These are phyloP conservation scores for Cassiopea xamachana DNA, from an alignment of 30 jellyfish, hydroid and myxozoan genomes.

Conservation along the genomic window DNA sequence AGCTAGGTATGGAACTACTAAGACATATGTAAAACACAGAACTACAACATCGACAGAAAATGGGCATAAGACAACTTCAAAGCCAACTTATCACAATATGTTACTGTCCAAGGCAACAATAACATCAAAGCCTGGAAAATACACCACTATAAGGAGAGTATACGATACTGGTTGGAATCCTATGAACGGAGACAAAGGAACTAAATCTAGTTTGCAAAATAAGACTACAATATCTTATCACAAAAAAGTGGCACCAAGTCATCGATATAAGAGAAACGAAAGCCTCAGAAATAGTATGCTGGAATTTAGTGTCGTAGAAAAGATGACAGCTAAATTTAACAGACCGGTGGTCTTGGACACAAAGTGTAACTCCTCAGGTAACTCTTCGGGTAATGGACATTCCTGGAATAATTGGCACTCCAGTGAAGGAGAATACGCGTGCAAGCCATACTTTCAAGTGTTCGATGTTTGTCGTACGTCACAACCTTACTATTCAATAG, in stretches of 20 bases:
- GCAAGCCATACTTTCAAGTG: conserved; percentile 37
- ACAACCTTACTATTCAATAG: conserved; percentile 10
- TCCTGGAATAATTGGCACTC: not conserved
- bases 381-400: not conserved
- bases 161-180: not conserved
- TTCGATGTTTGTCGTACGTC: conserved; percentile 46
- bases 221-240: not conserved
- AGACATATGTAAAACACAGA: not conserved
- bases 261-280: not conserved
- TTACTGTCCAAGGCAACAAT: not conserved
- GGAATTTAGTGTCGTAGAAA: not conserved
- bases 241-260: not conserved
- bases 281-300: not conserved
- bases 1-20: not conserved
- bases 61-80: not conserved
- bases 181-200: not conserved
- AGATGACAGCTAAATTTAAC: not conserved
- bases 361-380: not conserved
- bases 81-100: not conserved
- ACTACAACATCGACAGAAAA: not conserved
- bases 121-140: not conserved
- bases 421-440: not conserved
- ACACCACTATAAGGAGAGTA: not conserved
- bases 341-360: not conserved
- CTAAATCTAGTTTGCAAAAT: not conserved